Conservation (phyloP, 2,888 invertebrate genomes). For the Pseudolycoriella hygida region DNA sequence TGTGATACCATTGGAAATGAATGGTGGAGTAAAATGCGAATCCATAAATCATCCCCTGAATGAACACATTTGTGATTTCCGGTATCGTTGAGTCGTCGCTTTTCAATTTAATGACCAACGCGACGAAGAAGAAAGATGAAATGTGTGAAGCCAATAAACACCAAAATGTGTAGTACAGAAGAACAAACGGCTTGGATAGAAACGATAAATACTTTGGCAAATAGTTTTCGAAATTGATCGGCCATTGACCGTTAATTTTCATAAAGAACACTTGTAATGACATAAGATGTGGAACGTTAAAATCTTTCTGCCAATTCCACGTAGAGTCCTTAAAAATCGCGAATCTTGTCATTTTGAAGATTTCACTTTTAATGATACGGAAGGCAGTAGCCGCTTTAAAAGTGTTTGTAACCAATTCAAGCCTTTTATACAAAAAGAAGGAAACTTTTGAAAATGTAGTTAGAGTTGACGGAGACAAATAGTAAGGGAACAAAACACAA, state of each 20-base stretch:
- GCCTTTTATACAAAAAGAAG: no score
- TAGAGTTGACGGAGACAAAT: no score
- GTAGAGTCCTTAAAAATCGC: no score
- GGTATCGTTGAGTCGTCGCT: background rate
- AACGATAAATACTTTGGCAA: background rate
- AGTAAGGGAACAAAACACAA: no score
- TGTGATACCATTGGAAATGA: slow-evolving; percentile 2
- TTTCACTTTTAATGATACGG: no score
- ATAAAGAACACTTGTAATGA: background rate
- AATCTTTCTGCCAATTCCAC: background rate
- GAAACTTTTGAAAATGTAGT: no score
- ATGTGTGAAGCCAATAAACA: slow-evolving; percentile 1
- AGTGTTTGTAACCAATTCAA: no score
- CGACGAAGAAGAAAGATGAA: background rate
- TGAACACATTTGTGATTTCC: slow-evolving; percentile 1
- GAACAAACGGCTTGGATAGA: background rate
- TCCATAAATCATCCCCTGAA: slow-evolving; percentile 1
- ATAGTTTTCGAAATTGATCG: background rate
- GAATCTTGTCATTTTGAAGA: no score
- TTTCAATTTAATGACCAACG: background rate
- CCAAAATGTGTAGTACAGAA: background rate
- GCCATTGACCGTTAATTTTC: slow-evolving; percentile 1
- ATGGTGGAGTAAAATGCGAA: background rate
- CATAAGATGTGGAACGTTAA: background rate
- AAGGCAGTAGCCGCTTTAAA: no score